Evolutionary conservation across 2,797 vertebrate species (phyloP).

Genomic region (Peromyscus aztecus): DNA sequence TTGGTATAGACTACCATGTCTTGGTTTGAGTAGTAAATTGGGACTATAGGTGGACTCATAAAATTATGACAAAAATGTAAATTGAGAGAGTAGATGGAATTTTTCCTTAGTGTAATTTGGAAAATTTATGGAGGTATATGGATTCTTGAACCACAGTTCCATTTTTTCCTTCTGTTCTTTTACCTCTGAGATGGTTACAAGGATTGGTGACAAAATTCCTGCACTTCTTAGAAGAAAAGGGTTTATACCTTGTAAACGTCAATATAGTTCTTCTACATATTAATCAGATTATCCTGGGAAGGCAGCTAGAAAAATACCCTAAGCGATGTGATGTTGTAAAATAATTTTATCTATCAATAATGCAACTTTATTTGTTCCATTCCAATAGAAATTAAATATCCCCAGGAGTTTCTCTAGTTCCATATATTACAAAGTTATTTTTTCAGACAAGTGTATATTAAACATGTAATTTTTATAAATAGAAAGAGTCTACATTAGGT

Average conservation of each 20-base stretch:
- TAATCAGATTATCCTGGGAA: not conserved
- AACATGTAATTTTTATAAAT: not conserved
- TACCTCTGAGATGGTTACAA: constrained; percentile 32
- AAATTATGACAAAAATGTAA: constrained; percentile 31
- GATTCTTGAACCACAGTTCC: not conserved
- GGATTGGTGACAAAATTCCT: constrained; percentile 63
- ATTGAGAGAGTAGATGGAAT: not conserved
- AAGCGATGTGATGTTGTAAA: constrained; percentile 55
- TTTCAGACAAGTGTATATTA: not conserved
- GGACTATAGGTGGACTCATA: constrained; percentile 14
- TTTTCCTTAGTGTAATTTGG: constrained; percentile 53
- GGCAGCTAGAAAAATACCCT: constrained; percentile 44
- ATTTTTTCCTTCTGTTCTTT: constrained; percentile 11
- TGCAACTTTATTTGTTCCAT: constrained; percentile 45
- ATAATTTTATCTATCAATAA: constrained; percentile 16
- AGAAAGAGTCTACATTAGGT: not conserved
- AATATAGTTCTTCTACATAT: constrained; percentile 31
- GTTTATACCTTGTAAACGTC: not conserved
- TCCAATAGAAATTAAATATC: constrained; percentile 11
- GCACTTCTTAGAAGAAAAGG: constrained; percentile 38
- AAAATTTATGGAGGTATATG: constrained; percentile 36
- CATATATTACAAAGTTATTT: constrained; percentile 6
- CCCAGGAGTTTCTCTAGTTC: constrained; percentile 22
- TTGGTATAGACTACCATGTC: not conserved
- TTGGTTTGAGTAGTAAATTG: constrained; percentile 27